phyloP scores from a whole-genome alignment of 2,888 invertebrate species.

The Molorchus minor region DNA sequence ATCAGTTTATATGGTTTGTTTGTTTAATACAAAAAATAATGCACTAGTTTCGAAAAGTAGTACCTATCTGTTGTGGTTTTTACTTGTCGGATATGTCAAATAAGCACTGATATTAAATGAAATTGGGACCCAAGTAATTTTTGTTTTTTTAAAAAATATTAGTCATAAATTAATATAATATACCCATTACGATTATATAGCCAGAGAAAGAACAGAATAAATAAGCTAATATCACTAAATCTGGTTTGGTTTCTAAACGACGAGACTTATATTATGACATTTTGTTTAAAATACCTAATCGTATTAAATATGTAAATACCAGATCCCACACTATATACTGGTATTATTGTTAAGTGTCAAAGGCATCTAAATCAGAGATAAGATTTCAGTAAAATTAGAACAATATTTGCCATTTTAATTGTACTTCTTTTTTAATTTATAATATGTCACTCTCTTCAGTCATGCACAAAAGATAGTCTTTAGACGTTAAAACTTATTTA shows the following conservation, averaged over 20 bases:
- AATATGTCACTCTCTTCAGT: constrained; percentile 10
- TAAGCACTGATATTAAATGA: too few species aligned
- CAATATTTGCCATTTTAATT: constrained; percentile 35
- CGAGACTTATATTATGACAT: background rate
- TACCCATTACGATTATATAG: too few species aligned
- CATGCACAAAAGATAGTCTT: constrained; percentile 19
- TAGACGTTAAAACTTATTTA: constrained; percentile 14
- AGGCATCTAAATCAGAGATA: background rate
- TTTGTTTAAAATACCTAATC: background rate
- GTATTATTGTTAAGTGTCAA: background rate
- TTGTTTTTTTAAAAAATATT: too few species aligned
- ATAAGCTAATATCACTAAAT: background rate
- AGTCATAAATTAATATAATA: too few species aligned
- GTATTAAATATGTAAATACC: background rate
- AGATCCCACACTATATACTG: background rate
- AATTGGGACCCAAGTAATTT: too few species aligned
- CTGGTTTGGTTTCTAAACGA: background rate
- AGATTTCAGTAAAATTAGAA: constrained; percentile 7
- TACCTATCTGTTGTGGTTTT: too few species aligned
- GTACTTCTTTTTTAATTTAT: constrained; percentile 15
- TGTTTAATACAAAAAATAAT: too few species aligned
- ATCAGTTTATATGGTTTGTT: too few species aligned
- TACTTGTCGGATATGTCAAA: too few species aligned
- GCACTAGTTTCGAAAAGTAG: too few species aligned
- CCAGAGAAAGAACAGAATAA: background rate